Evolutionary conservation across 2,113 vertebrate genomes (phyloP).

Genomic region (Arenaria interpres): DNA sequence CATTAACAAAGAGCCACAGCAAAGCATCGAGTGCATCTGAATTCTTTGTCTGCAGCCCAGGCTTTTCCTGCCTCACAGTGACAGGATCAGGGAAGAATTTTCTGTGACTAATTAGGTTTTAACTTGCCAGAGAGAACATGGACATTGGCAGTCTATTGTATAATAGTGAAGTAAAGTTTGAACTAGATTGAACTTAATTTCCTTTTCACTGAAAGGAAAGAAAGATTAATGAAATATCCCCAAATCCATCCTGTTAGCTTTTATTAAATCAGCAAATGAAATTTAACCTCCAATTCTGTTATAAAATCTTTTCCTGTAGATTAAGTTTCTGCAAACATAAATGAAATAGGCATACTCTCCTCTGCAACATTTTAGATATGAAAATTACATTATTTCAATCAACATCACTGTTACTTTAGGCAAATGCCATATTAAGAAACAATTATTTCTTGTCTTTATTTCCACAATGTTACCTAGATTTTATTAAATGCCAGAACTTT

Average conservation of each 20-base stretch:
- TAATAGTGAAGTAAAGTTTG: constrained; percentile 78
- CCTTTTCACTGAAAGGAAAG: constrained; percentile 92
- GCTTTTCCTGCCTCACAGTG: constrained; percentile 74
- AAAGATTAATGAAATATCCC: constrained; percentile 98
- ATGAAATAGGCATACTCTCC: constrained; percentile 71
- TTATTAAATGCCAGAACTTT: background rate
- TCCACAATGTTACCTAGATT: background rate
- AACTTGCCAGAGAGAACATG: constrained; percentile 85
- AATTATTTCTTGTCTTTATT: constrained; percentile 40
- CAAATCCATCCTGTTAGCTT: constrained; percentile 98
- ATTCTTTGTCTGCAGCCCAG: constrained; percentile 54
- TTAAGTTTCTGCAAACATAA: constrained; percentile 83
- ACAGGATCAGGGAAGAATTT: constrained; percentile 87
- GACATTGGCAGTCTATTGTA: constrained; percentile 82
- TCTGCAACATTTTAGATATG: constrained; percentile 71
- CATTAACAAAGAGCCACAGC: background rate
- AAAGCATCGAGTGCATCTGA: constrained; percentile 47
- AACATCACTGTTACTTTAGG: constrained; percentile 72
- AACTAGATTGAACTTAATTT: constrained; percentile 93
- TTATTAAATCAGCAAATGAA: constrained; percentile 98
- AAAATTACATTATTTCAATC: constrained; percentile 80
- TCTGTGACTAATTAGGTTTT: constrained; percentile 90
- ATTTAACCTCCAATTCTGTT: constrained; percentile 84
- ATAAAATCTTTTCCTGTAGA: constrained; percentile 82
- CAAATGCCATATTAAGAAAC: constrained; percentile 61